Evolutionary conservation across 2,797 vertebrate genomes (phyloP).

Genomic region (Phrynocephalus vlangalii): DNA sequence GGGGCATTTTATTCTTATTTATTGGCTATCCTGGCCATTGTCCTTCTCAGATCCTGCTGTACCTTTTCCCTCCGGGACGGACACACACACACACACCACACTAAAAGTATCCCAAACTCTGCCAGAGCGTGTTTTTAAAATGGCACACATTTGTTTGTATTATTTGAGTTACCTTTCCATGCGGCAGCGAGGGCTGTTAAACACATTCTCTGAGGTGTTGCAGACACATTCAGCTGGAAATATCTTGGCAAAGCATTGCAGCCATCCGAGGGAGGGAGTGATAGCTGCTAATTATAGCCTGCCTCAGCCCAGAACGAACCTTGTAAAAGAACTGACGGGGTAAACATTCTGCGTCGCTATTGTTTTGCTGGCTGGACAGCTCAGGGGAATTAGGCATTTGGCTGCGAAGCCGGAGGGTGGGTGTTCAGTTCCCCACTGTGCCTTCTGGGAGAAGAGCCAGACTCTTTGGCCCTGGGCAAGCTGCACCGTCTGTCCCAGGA

Average conservation of each 20-base stretch:
- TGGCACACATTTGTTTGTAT: neutral
- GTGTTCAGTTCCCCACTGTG: too few species aligned
- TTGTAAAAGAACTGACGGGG: neutral
- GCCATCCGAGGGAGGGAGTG: neutral
- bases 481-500: too few species aligned
- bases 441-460: too few species aligned
- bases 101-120: neutral
- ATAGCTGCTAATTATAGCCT: slow-evolving; percentile 1
- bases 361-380: neutral
- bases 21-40: neutral
- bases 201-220: neutral
- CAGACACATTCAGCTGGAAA: slow-evolving; percentile 8
- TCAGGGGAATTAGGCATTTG: too few species aligned
- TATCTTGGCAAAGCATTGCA: neutral
- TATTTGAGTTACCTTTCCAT: neutral
- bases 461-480: too few species aligned
- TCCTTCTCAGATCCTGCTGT: neutral
- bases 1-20: neutral
- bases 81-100: too few species aligned
- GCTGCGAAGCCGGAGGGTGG: too few species aligned
- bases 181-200: neutral
- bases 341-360: neutral
- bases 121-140: slow-evolving; percentile 2
- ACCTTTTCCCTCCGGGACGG: neutral
- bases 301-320: neutral